These are phyloP conservation scores for Netelia inedita DNA, from an alignment of 2,888 invertebrate genomes.

Conservation along the genomic window DNA sequence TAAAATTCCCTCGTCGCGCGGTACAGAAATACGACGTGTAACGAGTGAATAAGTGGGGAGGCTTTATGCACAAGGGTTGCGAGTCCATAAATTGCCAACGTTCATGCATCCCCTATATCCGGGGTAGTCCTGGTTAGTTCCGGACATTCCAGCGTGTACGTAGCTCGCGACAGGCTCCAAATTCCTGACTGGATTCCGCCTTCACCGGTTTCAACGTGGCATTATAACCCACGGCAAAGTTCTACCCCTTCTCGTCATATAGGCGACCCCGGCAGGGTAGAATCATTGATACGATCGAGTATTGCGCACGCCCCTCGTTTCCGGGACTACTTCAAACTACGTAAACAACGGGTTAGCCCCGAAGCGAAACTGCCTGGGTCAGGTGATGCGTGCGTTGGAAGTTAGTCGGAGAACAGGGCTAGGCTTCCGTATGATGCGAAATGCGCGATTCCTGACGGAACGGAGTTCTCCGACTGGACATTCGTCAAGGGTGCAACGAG, in stretches of 20 bases:
- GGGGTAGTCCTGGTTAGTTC: slow-evolving; percentile 55
- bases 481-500: slow-evolving; percentile 73
- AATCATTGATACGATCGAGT: slow-evolving; percentile 38
- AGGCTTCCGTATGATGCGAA: slow-evolving; percentile 24
- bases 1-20: background rate
- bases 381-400: background rate
- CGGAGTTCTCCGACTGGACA: slow-evolving; percentile 71
- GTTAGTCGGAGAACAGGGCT: background rate
- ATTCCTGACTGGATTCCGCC: slow-evolving; percentile 74
- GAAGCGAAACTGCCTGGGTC: slow-evolving; percentile 35
- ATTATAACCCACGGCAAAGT: slow-evolving; percentile 33
- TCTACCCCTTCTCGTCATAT: slow-evolving; percentile 18
- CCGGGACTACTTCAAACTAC: slow-evolving; percentile 16
- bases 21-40: background rate
- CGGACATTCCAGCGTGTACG: slow-evolving; percentile 75
- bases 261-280: background rate
- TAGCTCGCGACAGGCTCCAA: slow-evolving; percentile 64
- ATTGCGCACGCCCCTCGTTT: slow-evolving; percentile 25
- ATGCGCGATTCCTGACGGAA: slow-evolving; percentile 66
- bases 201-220: slow-evolving; percentile 41
- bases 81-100: background rate
- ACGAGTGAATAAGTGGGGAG: background rate
- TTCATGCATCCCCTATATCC: slow-evolving; percentile 18
- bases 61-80: background rate
- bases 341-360: slow-evolving; percentile 26